phyloP scores from a whole-genome alignment of 2,797 vertebrate species.

The Argentina silus region DNA sequence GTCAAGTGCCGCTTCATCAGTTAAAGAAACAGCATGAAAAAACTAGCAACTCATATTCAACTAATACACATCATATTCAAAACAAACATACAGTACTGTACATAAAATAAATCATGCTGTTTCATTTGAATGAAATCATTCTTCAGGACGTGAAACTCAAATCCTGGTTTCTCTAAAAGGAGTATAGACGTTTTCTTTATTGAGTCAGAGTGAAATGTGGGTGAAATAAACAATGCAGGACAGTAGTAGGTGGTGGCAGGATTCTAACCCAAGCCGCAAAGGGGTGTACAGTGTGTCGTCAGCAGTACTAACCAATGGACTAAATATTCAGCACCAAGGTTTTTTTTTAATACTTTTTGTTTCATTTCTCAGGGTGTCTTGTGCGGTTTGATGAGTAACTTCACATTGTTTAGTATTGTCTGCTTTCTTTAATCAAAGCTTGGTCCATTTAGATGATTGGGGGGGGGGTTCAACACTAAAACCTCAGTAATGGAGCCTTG shows the following conservation, averaged over 20 bases:
- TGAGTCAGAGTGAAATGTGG: no score
- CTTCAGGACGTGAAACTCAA: constrained; percentile 34
- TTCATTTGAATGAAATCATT: neutral
- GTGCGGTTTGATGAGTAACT: constrained; percentile 31
- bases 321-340: no score
- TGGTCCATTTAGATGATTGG: constrained; percentile 12
- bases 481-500: neutral
- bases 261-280: no score
- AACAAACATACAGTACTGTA: constrained; percentile 18
- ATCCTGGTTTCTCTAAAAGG: constrained; percentile 33
- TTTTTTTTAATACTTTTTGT: neutral
- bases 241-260: no score
- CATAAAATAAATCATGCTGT: constrained; percentile 2
- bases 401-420: constrained; percentile 11
- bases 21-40: constrained; percentile 44
- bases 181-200: no score
- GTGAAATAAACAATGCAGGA: no score
- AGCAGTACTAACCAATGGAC: no score
- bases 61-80: constrained; percentile 21
- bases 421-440: constrained; percentile 21
- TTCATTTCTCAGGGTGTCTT: constrained; percentile 66
- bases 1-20: constrained; percentile 35
- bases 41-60: constrained; percentile 30
- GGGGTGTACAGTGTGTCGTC: no score
- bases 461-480: constrained; percentile 7